A percentile compares a stretch with the other conserved stretches of the same genome.
Evolutionary conservation across 2,113 vertebrate genomes (phyloP).

Genomic region (Lagenorhynchus albirostris): DNA sequence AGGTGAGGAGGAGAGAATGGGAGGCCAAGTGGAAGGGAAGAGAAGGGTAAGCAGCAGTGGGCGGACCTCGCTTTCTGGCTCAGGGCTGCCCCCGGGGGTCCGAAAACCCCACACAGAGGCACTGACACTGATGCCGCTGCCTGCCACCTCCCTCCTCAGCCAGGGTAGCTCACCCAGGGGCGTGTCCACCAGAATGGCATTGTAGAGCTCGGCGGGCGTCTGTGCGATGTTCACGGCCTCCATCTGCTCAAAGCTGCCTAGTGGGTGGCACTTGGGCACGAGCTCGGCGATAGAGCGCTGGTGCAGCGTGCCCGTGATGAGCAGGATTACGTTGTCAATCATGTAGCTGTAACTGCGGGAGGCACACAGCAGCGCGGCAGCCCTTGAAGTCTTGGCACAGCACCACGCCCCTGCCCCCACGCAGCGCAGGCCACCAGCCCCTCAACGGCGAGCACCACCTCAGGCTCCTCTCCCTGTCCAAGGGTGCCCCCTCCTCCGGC

Average conservation of each 20-base stretch:
- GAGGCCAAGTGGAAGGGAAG: background rate
- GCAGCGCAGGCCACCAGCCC: background rate
- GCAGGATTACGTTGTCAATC: slow-evolving; percentile 98
- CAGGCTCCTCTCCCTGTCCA: background rate
- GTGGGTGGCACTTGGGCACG: slow-evolving; percentile 97
- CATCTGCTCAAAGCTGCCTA: slow-evolving; percentile 99
- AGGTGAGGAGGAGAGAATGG: background rate
- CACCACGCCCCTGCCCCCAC: background rate
- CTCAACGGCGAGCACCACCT: background rate
- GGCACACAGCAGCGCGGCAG: background rate
- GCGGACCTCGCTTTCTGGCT: background rate
- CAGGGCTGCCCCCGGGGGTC: background rate
- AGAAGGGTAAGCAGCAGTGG: background rate
- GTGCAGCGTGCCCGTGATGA: slow-evolving; percentile 97
- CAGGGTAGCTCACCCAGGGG: slow-evolving; percentile 88
- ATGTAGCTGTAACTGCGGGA: slow-evolving; percentile 96
- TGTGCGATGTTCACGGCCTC: slow-evolving; percentile 99
- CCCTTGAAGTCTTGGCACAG: background rate
- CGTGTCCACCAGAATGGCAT: slow-evolving; percentile 98
- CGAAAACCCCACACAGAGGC: background rate
- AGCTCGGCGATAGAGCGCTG: slow-evolving; percentile 96
- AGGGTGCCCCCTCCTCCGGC: background rate
- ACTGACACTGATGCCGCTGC: background rate
- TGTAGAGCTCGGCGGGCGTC: slow-evolving; percentile 98
- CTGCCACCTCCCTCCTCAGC: background rate